These are phyloP conservation scores for Bubalus kerabau DNA, from an alignment of 2,113 vertebrate genomes.

Conservation along the genomic window DNA sequence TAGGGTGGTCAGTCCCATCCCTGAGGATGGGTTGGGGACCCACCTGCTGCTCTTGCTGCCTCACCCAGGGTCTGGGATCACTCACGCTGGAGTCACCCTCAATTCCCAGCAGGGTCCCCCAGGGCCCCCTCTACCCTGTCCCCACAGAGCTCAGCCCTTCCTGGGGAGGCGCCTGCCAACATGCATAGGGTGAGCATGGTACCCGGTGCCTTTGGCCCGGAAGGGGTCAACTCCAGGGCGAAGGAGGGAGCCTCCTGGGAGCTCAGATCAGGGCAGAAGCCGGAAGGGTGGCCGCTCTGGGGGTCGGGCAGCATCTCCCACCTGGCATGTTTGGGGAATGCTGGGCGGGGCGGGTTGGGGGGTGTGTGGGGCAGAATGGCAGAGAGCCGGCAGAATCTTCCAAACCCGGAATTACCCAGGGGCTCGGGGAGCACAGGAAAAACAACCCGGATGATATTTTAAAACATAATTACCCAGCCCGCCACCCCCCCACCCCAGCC, in stretches of 20 bases:
- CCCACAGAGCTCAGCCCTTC: not conserved
- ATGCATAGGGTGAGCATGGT: accelerated
- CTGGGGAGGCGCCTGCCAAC: accelerated
- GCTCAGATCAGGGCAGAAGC: not conserved
- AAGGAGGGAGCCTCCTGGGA: not conserved
- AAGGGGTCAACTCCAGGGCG: accelerated
- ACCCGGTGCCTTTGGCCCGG: accelerated
- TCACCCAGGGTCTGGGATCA: too few relatives aligned
- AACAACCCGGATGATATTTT: not conserved
- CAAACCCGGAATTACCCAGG: not conserved
- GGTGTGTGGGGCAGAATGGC: not conserved
- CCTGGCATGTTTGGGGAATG: accelerated
- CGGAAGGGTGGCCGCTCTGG: not conserved
- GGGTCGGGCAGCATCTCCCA: not conserved
- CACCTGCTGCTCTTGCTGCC: not conserved
- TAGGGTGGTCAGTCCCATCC: accelerated
- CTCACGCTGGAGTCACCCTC: not conserved
- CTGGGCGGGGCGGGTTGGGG: accelerated
- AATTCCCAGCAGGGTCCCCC: not conserved
- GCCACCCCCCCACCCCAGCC: not conserved
- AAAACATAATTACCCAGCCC: not conserved
- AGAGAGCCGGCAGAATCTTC: not conserved
- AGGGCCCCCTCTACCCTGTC: too few relatives aligned
- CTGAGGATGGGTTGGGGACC: not conserved
- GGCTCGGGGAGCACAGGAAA: not conserved